Percentiles rank a stretch among this genome's conserved stretches.
Evolutionary conservation across 1,140 invertebrate genomes (phyloP).

Genomic region (Drosophila varians): DNA sequence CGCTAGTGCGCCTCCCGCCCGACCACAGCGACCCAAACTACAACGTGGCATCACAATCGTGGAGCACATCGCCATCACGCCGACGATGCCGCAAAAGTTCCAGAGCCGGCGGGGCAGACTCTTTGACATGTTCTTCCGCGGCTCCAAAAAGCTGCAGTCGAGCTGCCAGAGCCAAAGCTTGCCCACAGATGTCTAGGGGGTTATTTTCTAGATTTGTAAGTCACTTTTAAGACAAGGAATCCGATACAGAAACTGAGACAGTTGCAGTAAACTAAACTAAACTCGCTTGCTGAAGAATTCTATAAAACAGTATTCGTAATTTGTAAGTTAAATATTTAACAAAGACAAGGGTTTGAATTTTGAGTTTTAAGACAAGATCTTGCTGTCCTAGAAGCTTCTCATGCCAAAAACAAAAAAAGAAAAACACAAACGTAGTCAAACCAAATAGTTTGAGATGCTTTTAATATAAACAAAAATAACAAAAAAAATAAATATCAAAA

Average conservation of each 20-base stretch:
- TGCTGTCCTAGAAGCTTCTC: constrained; percentile 79
- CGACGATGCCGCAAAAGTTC: constrained; percentile 60
- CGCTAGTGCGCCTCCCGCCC: neutral
- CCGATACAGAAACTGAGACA: neutral
- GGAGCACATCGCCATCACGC: constrained; percentile 67
- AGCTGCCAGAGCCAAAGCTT: constrained; percentile 53
- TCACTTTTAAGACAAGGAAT: neutral
- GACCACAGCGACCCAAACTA: constrained; percentile 54
- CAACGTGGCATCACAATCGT: constrained; percentile 72
- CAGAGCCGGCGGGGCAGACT: constrained; percentile 57
- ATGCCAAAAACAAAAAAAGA: constrained; percentile 64
- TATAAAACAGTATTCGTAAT: constrained; percentile 78
- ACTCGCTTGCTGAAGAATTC: constrained; percentile 79
- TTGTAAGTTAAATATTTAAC: constrained; percentile 60
- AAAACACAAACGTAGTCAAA: constrained; percentile 31
- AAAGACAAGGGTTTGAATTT: constrained; percentile 45
- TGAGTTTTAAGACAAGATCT: constrained; percentile 30
- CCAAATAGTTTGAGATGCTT: constrained; percentile 44
- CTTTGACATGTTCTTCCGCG: constrained; percentile 74
- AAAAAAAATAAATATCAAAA: constrained; percentile 27
- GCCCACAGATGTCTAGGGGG: constrained; percentile 67
- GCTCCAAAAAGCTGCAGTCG: constrained; percentile 73
- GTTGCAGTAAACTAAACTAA: constrained; percentile 15
- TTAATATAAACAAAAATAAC: constrained; percentile 32
- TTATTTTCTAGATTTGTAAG: constrained; percentile 11